Percentiles rank a stretch among this genome's conserved stretches.
Evolutionary conservation across 2,113 vertebrate species (phyloP).

Genomic region (Amazona guildingii): DNA sequence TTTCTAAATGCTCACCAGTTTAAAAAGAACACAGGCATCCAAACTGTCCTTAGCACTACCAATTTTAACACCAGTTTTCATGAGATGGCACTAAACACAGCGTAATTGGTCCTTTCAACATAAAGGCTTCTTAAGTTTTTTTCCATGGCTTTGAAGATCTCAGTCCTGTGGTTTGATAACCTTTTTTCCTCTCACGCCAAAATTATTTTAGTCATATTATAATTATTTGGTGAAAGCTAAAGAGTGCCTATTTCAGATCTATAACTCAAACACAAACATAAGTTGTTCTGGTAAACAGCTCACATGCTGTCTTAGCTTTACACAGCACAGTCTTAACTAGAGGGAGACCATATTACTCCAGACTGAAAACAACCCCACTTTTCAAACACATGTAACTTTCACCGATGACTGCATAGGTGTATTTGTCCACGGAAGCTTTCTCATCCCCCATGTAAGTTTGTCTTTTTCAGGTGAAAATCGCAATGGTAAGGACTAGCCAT

Average conservation of each 20-base stretch:
- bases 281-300: neutral
- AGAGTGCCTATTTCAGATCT: neutral
- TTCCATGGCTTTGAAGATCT: neutral
- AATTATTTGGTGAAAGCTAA: neutral
- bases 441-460: neutral
- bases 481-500: neutral
- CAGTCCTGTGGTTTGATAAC: neutral
- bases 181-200: neutral
- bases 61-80: neutral
- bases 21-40: neutral
- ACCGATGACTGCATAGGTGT: rapidly evolving
- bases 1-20: neutral
- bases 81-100: neutral
- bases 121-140: neutral
- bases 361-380: neutral
- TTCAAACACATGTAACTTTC: neutral
- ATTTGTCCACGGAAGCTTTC: neutral
- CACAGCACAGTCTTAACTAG: neutral
- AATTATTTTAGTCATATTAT: neutral
- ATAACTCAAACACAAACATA: neutral
- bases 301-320: neutral
- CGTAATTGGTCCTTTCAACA: neutral
- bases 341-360: neutral
- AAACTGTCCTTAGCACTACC: neutral
- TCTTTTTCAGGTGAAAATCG: neutral